These are phyloP conservation scores for Troglohyphantes excavatus DNA, from an alignment of 2,888 invertebrate species.

Conservation along the genomic window DNA sequence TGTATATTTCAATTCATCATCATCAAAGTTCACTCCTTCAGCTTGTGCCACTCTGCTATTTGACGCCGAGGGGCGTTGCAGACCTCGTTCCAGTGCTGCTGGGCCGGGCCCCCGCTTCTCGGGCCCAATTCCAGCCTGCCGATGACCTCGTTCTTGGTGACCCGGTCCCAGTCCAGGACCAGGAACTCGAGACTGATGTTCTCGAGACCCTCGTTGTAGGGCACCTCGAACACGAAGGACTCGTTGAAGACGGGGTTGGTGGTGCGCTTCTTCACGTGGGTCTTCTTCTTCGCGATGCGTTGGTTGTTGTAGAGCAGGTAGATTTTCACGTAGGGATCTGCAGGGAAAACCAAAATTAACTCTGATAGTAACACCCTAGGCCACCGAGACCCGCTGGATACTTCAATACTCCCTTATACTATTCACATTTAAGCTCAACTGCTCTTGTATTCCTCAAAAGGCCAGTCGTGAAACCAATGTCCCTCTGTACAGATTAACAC, in stretches of 20 bases:
- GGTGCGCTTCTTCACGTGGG: constrained; percentile 98
- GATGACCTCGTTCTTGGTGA: constrained; percentile 99
- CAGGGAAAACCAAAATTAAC: no score
- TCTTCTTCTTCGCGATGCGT: constrained; percentile 99
- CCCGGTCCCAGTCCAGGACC: constrained; percentile 97
- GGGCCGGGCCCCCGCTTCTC: constrained; percentile 88
- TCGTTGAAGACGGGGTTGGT: constrained; percentile 99
- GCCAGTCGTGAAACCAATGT: no score
- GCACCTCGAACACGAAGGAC: constrained; percentile 98
- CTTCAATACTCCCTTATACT: no score
- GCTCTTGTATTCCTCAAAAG: no score
- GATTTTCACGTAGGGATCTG: constrained; percentile 98
- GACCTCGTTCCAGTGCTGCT: constrained; percentile 98
- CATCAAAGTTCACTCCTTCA: constrained; percentile 89
- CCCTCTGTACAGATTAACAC: no score
- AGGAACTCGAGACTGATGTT: constrained; percentile 93
- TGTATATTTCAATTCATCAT: constrained; percentile 5
- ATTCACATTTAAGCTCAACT: no score
- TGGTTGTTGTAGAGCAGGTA: constrained; percentile 98
- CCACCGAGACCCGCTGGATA: no score
- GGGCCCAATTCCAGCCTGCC: constrained; percentile 95
- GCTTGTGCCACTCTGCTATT: constrained; percentile 99
- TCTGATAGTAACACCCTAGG: neutral
- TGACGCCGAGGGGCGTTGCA: constrained; percentile 98
- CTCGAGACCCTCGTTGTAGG: constrained; percentile 89